Conservation (phyloP, 2,797 vertebrate genomes). For the Sciurus carolinensis region DNA sequence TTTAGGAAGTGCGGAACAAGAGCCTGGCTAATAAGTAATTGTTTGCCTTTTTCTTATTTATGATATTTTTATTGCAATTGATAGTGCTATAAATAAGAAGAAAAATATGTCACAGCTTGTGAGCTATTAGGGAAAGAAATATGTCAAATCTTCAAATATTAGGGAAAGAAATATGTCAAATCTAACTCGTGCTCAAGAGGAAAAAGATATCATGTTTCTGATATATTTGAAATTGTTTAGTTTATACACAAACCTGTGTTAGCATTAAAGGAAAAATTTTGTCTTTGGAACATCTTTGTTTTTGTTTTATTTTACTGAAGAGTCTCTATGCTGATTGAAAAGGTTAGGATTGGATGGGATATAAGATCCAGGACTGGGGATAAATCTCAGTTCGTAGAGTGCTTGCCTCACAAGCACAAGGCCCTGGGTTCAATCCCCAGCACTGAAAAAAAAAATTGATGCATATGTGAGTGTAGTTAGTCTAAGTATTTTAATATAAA, state of each 20-base stretch:
- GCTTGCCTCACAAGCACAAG: no score
- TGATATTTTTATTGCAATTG: conserved; percentile 9
- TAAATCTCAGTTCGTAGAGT: no score
- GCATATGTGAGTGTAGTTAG: background rate
- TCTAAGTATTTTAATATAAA: background rate
- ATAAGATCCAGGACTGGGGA: background rate
- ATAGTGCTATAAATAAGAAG: background rate
- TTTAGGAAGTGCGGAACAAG: background rate
- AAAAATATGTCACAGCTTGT: background rate
- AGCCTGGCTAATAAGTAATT: background rate
- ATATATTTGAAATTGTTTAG: conserved; percentile 8
- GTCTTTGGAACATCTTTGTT: background rate
- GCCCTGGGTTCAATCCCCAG: no score
- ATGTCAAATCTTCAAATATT: background rate
- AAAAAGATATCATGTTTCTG: background rate
- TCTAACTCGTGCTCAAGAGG: background rate
- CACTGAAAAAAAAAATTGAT: background rate
- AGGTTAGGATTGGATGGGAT: background rate
- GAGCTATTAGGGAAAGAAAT: background rate
- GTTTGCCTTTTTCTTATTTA: conserved; percentile 45
- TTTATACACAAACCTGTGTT: background rate
- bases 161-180: background rate
- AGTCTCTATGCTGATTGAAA: background rate
- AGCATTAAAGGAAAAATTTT: background rate
- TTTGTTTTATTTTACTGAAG: background rate